Evolutionary conservation across 35 echinoderm and acorn worm genomes (phyloP).

Genomic region (Acanthaster planci): DNA sequence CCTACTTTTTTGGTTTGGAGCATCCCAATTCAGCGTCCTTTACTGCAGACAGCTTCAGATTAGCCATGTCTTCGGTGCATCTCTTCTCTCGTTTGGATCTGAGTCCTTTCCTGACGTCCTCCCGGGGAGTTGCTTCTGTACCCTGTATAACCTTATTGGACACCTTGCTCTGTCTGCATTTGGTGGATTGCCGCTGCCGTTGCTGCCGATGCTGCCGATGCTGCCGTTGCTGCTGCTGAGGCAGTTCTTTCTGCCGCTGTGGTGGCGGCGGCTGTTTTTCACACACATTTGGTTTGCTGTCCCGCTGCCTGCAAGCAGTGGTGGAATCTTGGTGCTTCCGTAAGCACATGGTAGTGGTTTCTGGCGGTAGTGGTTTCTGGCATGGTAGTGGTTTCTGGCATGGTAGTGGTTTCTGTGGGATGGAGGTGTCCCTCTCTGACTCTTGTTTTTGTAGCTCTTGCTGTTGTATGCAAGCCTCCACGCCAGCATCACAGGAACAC

Average conservation of each 20-base stretch:
- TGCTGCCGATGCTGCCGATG: background rate
- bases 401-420: background rate
- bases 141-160: constrained; percentile 17
- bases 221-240: background rate
- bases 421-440: background rate
- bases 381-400: background rate
- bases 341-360: background rate
- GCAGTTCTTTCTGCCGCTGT: background rate
- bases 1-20: constrained; percentile 52
- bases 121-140: background rate
- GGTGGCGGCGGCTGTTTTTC: background rate
- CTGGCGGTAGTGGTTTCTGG: background rate
- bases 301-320: background rate
- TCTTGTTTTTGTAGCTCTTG: background rate
- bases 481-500: background rate
- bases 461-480: background rate
- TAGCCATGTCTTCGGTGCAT: background rate
- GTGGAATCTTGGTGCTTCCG: constrained; percentile 4
- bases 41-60: background rate
- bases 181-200: background rate
- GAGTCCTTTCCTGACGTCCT: constrained; percentile 3
- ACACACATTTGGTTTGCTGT: constrained; percentile 12
- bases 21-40: background rate
- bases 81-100: background rate
- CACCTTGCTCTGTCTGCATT: constrained; percentile 1